phyloP scores from a whole-genome alignment of 2,888 invertebrate genomes.

The Asteroscopus sphinx region DNA sequence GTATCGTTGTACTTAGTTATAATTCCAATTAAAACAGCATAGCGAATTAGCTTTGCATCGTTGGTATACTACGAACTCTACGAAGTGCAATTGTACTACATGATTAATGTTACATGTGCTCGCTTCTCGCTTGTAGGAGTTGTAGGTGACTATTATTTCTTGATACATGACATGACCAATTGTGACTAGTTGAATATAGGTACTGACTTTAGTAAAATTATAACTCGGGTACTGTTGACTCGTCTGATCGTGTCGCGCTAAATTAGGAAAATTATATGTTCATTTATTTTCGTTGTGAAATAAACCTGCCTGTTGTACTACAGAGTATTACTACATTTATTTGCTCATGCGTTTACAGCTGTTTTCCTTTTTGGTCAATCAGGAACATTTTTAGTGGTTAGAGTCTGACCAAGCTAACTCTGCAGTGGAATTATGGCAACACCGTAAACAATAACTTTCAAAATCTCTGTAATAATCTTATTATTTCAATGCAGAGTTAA shows the following conservation, averaged over 20 bases:
- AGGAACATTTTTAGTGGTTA: too few species aligned
- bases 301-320: too few species aligned
- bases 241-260: constrained; percentile 20
- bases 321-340: too few species aligned
- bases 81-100: constrained; percentile 24
- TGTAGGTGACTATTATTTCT: constrained; percentile 9
- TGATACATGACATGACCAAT: constrained; percentile 12
- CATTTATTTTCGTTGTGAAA: not conserved
- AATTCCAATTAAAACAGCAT: constrained; percentile 39
- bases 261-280: constrained; percentile 8
- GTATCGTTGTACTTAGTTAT: constrained; percentile 4
- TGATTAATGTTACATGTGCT: constrained; percentile 32
- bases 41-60: constrained; percentile 12
- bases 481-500: too few species aligned
- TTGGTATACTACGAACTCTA: too few species aligned
- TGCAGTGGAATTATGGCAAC: too few species aligned
- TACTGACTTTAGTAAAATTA: constrained; percentile 8
- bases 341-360: too few species aligned
- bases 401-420: too few species aligned
- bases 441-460: too few species aligned
- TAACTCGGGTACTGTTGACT: constrained; percentile 10
- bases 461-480: too few species aligned
- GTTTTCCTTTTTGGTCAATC: too few species aligned
- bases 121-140: constrained; percentile 9
- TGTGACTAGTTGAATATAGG: constrained; percentile 29